Percentiles rank a stretch among this genome's conserved stretches.
These are phyloP conservation scores for Nephrotoma guestfalica DNA, from an alignment of 2,888 invertebrate genomes.

Conservation along the genomic window DNA sequence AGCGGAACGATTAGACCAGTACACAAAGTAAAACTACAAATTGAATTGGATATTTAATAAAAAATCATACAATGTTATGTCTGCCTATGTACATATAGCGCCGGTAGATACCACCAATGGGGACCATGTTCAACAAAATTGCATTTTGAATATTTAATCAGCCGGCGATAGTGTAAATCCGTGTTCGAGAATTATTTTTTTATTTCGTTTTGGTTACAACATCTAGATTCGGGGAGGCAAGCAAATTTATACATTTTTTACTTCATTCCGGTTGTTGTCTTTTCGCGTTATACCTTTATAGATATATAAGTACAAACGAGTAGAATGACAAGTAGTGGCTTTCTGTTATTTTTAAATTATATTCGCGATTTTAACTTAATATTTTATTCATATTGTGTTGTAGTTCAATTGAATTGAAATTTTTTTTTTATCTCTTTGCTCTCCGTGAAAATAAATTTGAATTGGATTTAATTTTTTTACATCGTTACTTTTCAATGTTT, in stretches of 20 bases:
- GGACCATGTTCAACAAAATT: conserved; percentile 18
- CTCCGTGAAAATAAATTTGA: neutral
- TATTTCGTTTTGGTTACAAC: neutral
- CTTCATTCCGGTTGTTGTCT: neutral
- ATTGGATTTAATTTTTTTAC: neutral
- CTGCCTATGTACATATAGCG: neutral
- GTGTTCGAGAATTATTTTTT: neutral
- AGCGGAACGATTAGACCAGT: no score
- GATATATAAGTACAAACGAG: no score
- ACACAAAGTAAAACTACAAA: neutral
- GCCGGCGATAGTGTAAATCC: conserved; percentile 8
- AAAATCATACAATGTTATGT: neutral
- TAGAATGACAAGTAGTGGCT: neutral
- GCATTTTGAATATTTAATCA: conserved; percentile 11
- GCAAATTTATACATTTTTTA: neutral
- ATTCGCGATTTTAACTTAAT: neutral
- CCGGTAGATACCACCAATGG: conserved; percentile 1
- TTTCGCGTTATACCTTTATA: neutral
- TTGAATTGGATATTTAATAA: neutral
- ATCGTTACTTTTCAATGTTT: neutral
- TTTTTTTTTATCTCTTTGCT: neutral
- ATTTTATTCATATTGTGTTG: neutral
- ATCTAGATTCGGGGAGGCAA: neutral
- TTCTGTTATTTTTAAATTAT: neutral
- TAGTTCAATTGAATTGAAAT: neutral